phyloP scores from a whole-genome alignment of 2,888 invertebrate genomes.

The Hermodice carunculata region DNA sequence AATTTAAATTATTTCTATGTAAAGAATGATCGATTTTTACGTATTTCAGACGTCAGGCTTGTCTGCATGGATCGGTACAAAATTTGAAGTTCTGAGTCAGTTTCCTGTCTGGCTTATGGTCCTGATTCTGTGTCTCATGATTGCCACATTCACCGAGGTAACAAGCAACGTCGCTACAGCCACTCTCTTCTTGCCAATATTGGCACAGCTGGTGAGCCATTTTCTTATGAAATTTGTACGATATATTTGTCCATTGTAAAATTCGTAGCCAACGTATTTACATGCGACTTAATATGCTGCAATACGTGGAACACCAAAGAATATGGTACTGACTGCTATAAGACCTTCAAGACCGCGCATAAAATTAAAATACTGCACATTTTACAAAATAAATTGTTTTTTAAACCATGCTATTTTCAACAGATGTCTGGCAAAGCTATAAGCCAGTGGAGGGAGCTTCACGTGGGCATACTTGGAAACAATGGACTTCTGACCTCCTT shows the following conservation, averaged over 20 bases:
- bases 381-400: not conserved
- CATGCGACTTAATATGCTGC: too few species aligned
- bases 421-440: too few species aligned
- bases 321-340: too few species aligned
- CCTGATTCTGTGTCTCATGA: constrained; percentile 54
- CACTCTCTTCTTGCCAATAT: constrained; percentile 65
- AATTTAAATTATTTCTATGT: too few species aligned
- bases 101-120: constrained; percentile 58
- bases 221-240: not conserved
- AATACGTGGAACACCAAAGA: too few species aligned
- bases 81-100: constrained; percentile 48
- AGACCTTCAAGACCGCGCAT: too few species aligned
- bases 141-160: constrained; percentile 60
- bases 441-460: too few species aligned
- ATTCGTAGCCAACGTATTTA: too few species aligned
- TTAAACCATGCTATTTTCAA: not conserved
- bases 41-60: constrained; percentile 56
- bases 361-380: too few species aligned
- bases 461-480: too few species aligned
- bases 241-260: too few species aligned
- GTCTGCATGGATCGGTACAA: constrained; percentile 55
- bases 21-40: not conserved
- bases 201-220: constrained; percentile 56
- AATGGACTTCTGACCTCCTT: too few species aligned
- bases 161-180: constrained; percentile 65